Percentiles rank a stretch among this genome's conserved stretches.
phyloP scores from a whole-genome alignment of 2,113 vertebrate genomes.

The Xiphophorus maculatus region DNA sequence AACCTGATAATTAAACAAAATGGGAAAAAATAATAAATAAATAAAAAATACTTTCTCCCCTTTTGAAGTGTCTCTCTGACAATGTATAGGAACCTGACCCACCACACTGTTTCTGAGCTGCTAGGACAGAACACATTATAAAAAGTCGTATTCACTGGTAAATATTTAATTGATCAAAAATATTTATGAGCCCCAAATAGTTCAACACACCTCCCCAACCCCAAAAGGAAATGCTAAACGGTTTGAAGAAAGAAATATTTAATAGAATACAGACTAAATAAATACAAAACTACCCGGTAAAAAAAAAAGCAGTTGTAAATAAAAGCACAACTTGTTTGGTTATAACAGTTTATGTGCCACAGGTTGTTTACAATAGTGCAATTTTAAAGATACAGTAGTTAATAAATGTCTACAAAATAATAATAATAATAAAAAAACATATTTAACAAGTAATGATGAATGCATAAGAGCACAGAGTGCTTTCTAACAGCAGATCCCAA shows the following conservation, averaged over 20 bases:
- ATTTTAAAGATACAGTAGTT: slow-evolving; percentile 72
- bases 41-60: no score
- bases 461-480: slow-evolving; percentile 33
- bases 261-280: slow-evolving; percentile 78
- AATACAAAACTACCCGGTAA: slow-evolving; percentile 72
- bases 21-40: no score
- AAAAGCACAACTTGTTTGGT: slow-evolving; percentile 53
- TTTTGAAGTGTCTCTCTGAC: no score
- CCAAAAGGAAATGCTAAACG: slow-evolving; percentile 26
- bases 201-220: no score
- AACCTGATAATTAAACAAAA: no score
- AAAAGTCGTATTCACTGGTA: neutral
- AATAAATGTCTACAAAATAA: slow-evolving; percentile 43
- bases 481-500: slow-evolving; percentile 28
- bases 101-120: neutral
- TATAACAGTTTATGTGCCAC: slow-evolving; percentile 69
- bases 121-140: neutral
- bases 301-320: slow-evolving; percentile 51
- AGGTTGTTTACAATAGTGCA: slow-evolving; percentile 76
- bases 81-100: neutral
- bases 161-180: neutral
- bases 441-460: slow-evolving; percentile 27
- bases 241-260: slow-evolving; percentile 67
- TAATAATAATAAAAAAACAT: slow-evolving; percentile 13
- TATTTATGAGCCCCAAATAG: neutral